Evolutionary conservation across 2,888 invertebrate species (phyloP).

Genomic region (Trachelus troglodyta): DNA sequence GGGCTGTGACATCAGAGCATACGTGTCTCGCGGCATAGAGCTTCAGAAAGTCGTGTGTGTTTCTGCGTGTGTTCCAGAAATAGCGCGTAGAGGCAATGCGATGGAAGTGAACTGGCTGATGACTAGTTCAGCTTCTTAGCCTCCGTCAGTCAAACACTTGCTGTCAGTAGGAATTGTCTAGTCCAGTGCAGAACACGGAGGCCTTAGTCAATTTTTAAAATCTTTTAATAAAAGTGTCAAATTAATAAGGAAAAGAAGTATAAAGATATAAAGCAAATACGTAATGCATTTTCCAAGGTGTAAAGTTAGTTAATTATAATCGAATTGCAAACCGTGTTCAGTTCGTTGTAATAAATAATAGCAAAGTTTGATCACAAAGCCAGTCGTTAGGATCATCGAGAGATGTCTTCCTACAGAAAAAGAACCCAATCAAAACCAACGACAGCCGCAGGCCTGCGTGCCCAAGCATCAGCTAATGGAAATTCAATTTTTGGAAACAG

Average conservation of each 20-base stretch:
- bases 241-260: background rate
- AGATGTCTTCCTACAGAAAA: conserved; percentile 62
- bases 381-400: background rate
- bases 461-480: conserved; percentile 64
- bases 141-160: conserved; percentile 60
- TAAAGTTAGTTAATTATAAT: background rate
- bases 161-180: conserved; percentile 46
- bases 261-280: background rate
- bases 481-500: conserved; percentile 63
- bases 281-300: background rate
- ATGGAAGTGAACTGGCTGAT: conserved; percentile 50
- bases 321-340: background rate
- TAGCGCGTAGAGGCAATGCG: conserved; percentile 30
- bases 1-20: conserved; percentile 16
- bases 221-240: background rate
- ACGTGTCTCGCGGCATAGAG: conserved; percentile 37
- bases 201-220: background rate
- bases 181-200: background rate
- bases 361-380: background rate
- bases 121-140: conserved; percentile 46
- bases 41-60: conserved; percentile 43
- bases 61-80: conserved; percentile 32
- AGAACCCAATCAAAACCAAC: conserved; percentile 61
- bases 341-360: background rate
- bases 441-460: conserved; percentile 62